These are phyloP conservation scores for Micropoecilia bifurca DNA, from an alignment of 2,797 vertebrate genomes.

Conservation along the genomic window DNA sequence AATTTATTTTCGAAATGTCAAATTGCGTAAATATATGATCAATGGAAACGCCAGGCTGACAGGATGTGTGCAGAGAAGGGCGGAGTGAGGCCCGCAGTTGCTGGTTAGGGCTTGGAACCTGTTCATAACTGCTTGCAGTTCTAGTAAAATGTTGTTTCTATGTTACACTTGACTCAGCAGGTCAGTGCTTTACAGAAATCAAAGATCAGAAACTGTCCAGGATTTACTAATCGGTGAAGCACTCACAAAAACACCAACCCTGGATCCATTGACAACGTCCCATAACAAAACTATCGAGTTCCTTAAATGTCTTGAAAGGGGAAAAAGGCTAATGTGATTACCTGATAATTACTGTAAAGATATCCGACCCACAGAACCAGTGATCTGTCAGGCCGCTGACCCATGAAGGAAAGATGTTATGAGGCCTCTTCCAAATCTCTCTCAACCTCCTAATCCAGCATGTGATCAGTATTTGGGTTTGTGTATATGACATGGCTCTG, in stretches of 20 bases:
- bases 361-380: neutral
- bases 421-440: slow-evolving; percentile 18
- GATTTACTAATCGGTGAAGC: neutral
- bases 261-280: neutral
- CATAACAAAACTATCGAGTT: neutral
- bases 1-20: too few relatives aligned
- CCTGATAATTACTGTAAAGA: neutral
- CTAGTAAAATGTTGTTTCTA: neutral
- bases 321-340: neutral
- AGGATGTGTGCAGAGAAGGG: too few relatives aligned
- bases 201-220: neutral
- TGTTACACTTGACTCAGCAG: neutral
- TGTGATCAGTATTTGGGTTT: slow-evolving; percentile 40
- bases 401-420: slow-evolving; percentile 9
- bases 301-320: neutral
- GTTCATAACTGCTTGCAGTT: too few relatives aligned
- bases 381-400: slow-evolving; percentile 19
- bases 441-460: slow-evolving; percentile 43
- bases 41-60: too few relatives aligned
- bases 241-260: neutral
- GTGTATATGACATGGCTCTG: slow-evolving; percentile 35
- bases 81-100: too few relatives aligned
- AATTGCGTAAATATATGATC: too few relatives aligned
- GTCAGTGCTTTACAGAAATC: neutral
- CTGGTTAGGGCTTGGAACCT: too few relatives aligned